Conservation (phyloP, 2,888 invertebrate species). For the Fissipunctia ypsillon region DNA sequence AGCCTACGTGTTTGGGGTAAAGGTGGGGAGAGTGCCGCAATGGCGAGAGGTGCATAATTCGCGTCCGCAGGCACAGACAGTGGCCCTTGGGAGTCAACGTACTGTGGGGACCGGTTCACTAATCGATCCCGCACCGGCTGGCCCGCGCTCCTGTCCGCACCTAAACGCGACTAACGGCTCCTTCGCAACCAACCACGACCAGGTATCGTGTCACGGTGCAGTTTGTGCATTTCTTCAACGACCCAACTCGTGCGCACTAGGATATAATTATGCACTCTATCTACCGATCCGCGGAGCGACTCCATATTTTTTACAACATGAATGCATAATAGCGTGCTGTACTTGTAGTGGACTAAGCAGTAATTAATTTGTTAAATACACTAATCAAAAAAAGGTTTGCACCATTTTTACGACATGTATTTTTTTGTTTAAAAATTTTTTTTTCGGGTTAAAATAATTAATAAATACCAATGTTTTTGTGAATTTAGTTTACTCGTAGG, state of each 20-base stretch:
- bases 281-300: constrained; percentile 5
- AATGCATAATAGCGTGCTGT: neutral
- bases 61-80: constrained; percentile 80
- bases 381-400: too few species aligned
- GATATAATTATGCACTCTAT: constrained; percentile 20
- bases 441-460: too few species aligned
- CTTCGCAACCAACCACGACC: constrained; percentile 77
- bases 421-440: too few species aligned
- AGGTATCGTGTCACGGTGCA: constrained; percentile 69
- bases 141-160: constrained; percentile 86
- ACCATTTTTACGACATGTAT: too few species aligned
- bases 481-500: too few species aligned
- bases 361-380: constrained; percentile 1
- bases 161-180: constrained; percentile 88
- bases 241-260: constrained; percentile 31
- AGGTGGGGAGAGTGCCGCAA: constrained; percentile 67
- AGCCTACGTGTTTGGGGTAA: constrained; percentile 43
- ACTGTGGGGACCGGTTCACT: constrained; percentile 88
- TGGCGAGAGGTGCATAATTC: constrained; percentile 81
- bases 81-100: constrained; percentile 87
- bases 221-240: constrained; percentile 50
- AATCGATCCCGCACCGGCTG: constrained; percentile 87
- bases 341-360: constrained; percentile 3
- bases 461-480: too few species aligned
- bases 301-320: constrained; percentile 8